Conservation (phyloP, 1,140 invertebrate genomes). For the Telenomus remus region DNA sequence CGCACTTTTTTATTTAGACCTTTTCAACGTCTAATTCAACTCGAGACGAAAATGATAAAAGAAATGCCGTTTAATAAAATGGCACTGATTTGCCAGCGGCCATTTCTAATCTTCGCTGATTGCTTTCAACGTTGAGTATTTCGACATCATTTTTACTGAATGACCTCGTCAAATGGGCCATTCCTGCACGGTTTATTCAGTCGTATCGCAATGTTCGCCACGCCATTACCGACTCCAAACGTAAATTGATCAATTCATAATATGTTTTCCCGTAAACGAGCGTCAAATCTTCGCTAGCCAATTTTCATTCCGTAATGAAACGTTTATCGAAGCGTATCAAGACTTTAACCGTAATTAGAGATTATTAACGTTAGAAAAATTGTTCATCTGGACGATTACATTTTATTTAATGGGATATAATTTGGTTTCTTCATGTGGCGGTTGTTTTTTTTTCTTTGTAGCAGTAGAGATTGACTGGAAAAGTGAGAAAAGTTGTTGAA, state of each 20-base stretch:
- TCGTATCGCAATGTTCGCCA: conserved; percentile 6
- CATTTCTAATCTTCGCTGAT: too few species aligned
- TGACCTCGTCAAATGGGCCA: background rate
- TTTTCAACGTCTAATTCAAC: too few species aligned
- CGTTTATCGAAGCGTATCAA: conserved; percentile 33
- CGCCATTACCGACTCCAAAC: conserved; percentile 6
- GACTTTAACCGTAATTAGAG: conserved; percentile 21
- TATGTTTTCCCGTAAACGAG: conserved; percentile 25
- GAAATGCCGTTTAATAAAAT: too few species aligned
- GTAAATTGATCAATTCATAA: conserved; percentile 31
- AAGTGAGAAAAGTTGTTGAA: too few species aligned
- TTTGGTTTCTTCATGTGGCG: background rate
- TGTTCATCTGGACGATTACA: too few species aligned
- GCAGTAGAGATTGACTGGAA: too few species aligned
- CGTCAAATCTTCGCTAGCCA: conserved; percentile 19
- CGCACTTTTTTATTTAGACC: too few species aligned
- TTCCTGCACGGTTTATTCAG: conserved; percentile 4
- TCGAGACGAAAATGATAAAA: too few species aligned
- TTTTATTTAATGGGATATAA: too few species aligned
- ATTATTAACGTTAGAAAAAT: background rate
- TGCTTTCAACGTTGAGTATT: too few species aligned
- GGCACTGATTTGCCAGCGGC: too few species aligned
- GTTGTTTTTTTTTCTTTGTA: too few species aligned
- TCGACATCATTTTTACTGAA: background rate
- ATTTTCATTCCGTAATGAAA: conserved; percentile 29